phyloP scores from a whole-genome alignment of 2,888 invertebrate genomes.

The Litoditis marina region DNA sequence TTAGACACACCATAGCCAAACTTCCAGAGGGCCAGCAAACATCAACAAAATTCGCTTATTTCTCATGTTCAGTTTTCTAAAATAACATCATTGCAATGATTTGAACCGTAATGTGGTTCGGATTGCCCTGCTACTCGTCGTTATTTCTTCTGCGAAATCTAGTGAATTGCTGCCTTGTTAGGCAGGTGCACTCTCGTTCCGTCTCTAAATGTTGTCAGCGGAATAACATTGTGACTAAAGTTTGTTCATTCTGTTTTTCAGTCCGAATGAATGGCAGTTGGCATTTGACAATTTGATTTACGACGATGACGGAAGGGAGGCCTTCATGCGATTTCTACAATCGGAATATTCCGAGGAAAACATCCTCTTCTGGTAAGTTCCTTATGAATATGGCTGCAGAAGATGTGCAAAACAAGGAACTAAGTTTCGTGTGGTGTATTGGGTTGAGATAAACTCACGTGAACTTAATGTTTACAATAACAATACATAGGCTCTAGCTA shows the following conservation, averaged over 20 bases:
- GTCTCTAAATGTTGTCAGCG: neutral
- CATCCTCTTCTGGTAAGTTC: conserved; percentile 58
- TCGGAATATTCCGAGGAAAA: conserved; percentile 60
- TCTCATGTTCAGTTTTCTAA: no score
- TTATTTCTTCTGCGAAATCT: no score
- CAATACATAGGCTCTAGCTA: no score
- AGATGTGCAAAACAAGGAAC: neutral
- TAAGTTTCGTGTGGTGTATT: neutral
- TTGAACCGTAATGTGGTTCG: no score
- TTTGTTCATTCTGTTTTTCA: conserved; percentile 25
- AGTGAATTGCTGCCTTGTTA: no score
- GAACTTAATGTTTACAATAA: neutral
- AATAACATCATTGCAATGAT: no score
- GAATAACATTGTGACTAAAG: neutral
- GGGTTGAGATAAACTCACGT: neutral
- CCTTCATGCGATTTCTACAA: conserved; percentile 60
- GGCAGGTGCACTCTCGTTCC: no score
- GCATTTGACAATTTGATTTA: conserved; percentile 49
- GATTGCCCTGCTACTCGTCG: no score
- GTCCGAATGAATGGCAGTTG: conserved; percentile 52
- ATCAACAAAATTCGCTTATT: no score
- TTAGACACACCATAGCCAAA: no score
- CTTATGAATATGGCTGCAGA: neutral
- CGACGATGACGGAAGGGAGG: conserved; percentile 50
- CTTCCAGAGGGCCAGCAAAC: no score